Conservation (phyloP, 2,113 vertebrate species). For the Bos indicus region DNA sequence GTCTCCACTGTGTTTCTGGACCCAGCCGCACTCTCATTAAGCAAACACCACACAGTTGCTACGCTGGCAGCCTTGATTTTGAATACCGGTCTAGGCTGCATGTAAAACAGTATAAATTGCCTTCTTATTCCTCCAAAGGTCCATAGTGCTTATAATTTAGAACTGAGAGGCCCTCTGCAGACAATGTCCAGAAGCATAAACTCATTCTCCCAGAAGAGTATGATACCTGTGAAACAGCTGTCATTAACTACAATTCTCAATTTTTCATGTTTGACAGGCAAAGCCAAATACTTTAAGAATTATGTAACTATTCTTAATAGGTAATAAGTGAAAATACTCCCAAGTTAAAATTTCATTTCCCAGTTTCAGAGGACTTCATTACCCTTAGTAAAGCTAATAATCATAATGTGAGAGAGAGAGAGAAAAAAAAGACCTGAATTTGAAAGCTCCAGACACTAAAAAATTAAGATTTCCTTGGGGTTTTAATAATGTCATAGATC, state of each 20-base stretch:
- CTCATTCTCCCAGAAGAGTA: not conserved
- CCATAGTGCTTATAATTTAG: slow-evolving; percentile 50
- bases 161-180: slow-evolving; percentile 26
- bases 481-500: not conserved
- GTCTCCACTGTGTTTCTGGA: slow-evolving; percentile 44
- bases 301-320: slow-evolving; percentile 6
- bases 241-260: not conserved
- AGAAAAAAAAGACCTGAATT: not conserved
- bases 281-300: slow-evolving; percentile 36
- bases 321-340: slow-evolving; percentile 30
- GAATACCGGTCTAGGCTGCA: slow-evolving; percentile 47
- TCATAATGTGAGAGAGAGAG: not conserved
- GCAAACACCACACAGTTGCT: slow-evolving; percentile 27
- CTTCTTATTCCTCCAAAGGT: slow-evolving; percentile 41
- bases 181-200: slow-evolving; percentile 40
- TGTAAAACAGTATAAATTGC: slow-evolving; percentile 55
- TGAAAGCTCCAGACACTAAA: not conserved
- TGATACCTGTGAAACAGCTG: slow-evolving; percentile 34
- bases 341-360: not conserved
- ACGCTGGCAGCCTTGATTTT: slow-evolving; percentile 58
- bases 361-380: slow-evolving; percentile 23
- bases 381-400: slow-evolving; percentile 33
- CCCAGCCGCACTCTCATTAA: slow-evolving; percentile 48
- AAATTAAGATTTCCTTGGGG: not conserved
- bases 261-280: slow-evolving; percentile 45